These are phyloP conservation scores for Nannoperca obscura DNA, from an alignment of 2,797 vertebrate species.

Conservation along the genomic window DNA sequence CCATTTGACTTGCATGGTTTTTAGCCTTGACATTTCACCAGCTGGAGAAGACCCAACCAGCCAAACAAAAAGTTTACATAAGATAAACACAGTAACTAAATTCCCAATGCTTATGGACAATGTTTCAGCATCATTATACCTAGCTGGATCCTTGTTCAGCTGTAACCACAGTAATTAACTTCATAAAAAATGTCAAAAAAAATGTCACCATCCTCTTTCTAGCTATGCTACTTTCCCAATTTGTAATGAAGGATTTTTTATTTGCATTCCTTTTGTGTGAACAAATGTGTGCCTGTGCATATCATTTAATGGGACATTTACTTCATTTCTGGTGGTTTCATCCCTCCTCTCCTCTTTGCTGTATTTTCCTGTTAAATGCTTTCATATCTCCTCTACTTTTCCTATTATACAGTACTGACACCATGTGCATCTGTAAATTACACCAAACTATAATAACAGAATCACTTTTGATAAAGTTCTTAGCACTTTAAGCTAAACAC, in stretches of 20 bases:
- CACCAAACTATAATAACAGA: constrained; percentile 5
- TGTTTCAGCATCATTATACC: background rate
- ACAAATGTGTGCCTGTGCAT: rapidly evolving
- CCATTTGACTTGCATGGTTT: background rate
- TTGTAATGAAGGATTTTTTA: background rate
- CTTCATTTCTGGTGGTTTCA: background rate
- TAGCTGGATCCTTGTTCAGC: background rate
- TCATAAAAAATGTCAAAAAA: too few relatives aligned
- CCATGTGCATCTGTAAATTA: background rate
- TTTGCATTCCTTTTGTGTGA: background rate
- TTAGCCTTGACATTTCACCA: background rate
- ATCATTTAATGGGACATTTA: background rate
- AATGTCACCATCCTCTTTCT: background rate
- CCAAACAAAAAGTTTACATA: background rate
- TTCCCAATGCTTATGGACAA: background rate
- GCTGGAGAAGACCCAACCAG: too few relatives aligned
- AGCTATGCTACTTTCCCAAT: background rate
- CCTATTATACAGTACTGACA: background rate
- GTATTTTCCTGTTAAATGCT: background rate
- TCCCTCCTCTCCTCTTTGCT: background rate
- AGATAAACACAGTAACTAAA: background rate
- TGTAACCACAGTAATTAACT: background rate
- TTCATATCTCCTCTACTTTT: background rate
- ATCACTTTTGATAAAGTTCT: constrained; percentile 41
- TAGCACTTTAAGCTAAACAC: constrained; percentile 49